Evolutionary conservation across 2,113 vertebrate species (phyloP).

Genomic region (mouse (Mus musculus)): GRCm39 chr4:97693001-97693500

Average conservation of each 20-base stretch:
- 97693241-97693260: constrained; percentile 60
- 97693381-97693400: constrained; percentile 53
- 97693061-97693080: constrained; percentile 98
- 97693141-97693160: constrained; percentile 86
- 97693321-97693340: background rate
- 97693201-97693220: constrained; percentile 74
- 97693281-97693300: constrained; percentile 46
- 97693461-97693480: constrained; percentile 32
- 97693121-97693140: constrained; percentile 92
- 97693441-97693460: constrained; percentile 30
- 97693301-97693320: background rate
- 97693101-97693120: constrained; percentile 98
- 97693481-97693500: constrained; percentile 60
- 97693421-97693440: constrained; percentile 37
- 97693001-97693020: constrained; percentile 90
- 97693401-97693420: constrained; percentile 26
- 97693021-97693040: constrained; percentile 95
- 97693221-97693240: constrained; percentile 70
- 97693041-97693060: constrained; percentile 99
- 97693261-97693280: constrained; percentile 49
- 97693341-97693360: background rate
- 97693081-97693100: constrained; percentile 94
- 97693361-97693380: background rate
- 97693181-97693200: constrained; percentile 73
- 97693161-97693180: constrained; percentile 85